phyloP scores from a whole-genome alignment of 2,888 invertebrate species.

The Platypus cylindrus region DNA sequence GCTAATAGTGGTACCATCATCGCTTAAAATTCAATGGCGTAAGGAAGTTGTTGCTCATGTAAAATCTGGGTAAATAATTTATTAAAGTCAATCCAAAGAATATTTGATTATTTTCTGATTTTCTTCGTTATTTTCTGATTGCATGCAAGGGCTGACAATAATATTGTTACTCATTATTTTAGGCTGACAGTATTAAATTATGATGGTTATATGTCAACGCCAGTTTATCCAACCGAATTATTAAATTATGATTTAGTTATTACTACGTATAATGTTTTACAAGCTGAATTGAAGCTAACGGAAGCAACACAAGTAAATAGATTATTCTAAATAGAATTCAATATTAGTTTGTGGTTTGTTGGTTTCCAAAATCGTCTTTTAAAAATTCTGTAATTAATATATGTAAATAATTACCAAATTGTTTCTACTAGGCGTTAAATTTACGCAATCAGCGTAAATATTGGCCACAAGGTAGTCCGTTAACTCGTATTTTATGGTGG shows the following conservation, averaged over 20 bases:
- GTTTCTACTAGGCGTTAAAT: conserved; percentile 4
- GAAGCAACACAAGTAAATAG: conserved; percentile 34
- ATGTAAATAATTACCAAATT: background rate
- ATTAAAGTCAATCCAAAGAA: conserved; percentile 1
- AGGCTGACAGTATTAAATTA: conserved; percentile 42
- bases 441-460: conserved; percentile 44
- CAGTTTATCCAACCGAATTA: conserved; percentile 48
- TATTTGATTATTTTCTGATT: no score
- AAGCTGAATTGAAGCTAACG: conserved; percentile 48
- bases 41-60: conserved; percentile 56
- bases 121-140: no score
- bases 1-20: conserved; percentile 55
- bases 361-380: background rate
- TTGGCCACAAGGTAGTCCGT: conserved; percentile 49
- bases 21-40: conserved; percentile 59
- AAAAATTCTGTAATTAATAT: background rate
- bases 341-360: background rate
- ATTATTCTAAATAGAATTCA: background rate
- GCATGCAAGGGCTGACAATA: no score
- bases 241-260: conserved; percentile 57
- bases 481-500: conserved; percentile 64
- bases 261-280: conserved; percentile 54
- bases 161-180: no score
- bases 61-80: conserved; percentile 23
- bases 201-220: conserved; percentile 36